Conservation (phyloP, 2,888 invertebrate species). For the Epinotia ramella region DNA sequence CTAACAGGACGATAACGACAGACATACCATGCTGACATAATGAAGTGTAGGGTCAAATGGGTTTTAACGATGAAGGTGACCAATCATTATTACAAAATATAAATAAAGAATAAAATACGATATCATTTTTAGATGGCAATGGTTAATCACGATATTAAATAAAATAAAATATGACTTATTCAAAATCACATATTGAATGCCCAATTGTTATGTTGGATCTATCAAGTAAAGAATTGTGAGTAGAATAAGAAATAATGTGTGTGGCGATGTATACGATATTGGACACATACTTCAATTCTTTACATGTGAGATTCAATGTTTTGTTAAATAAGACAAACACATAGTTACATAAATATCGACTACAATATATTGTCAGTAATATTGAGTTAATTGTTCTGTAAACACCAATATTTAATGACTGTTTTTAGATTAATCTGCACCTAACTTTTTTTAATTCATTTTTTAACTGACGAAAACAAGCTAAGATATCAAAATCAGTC, state of each 20-base stretch:
- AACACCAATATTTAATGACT: not conserved
- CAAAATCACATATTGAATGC: conserved; percentile 31
- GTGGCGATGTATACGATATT: not conserved
- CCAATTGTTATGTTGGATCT: conserved; percentile 20
- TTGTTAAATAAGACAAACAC: conserved; percentile 23
- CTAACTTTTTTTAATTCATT: conserved; percentile 19
- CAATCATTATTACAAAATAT: conserved; percentile 32
- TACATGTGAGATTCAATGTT: conserved; percentile 9
- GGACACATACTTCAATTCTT: conserved; percentile 17
- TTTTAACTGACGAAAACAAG: conserved; percentile 10
- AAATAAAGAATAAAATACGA: conserved; percentile 15
- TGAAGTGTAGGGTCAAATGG: conserved; percentile 23
- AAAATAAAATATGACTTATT: conserved; percentile 19
- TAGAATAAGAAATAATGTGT: not conserved
- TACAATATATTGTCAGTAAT: conserved; percentile 19
- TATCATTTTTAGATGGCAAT: conserved; percentile 25
- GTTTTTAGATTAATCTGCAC: conserved; percentile 5
- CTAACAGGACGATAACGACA: conserved; percentile 20
- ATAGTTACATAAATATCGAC: not conserved
- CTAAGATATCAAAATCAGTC: conserved; percentile 31
- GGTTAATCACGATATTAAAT: conserved; percentile 31
- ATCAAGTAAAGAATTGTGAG: conserved; percentile 24
- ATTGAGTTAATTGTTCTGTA: conserved; percentile 1
- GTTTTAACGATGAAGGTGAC: conserved; percentile 25
- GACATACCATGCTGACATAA: conserved; percentile 42